phyloP scores from a whole-genome alignment of 2,888 invertebrate genomes.

The Sarcophaga caerulescens region DNA sequence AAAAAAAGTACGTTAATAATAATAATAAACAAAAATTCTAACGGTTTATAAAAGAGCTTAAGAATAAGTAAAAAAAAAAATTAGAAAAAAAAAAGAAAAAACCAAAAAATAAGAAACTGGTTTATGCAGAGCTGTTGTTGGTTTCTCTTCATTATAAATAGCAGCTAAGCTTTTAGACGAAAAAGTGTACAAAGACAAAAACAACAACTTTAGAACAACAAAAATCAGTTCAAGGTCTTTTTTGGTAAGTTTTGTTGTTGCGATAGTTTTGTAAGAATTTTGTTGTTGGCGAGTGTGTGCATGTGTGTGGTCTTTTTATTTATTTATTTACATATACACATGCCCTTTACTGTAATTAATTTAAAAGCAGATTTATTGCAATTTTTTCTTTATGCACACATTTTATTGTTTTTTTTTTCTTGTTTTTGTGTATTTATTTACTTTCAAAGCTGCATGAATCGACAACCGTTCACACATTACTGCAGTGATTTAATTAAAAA shows the following conservation, averaged over 20 bases:
- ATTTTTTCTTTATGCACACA: background rate
- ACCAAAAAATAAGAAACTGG: conserved; percentile 5
- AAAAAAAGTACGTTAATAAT: conserved; percentile 24
- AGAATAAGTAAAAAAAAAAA: background rate
- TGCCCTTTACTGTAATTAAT: background rate
- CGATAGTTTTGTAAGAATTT: background rate
- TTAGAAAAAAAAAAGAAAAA: too few species aligned
- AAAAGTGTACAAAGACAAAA: conserved; percentile 13
- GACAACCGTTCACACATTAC: too few species aligned
- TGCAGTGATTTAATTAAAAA: too few species aligned
- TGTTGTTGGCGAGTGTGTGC: background rate
- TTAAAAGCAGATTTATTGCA: background rate
- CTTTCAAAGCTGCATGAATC: too few species aligned
- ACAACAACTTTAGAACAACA: conserved; percentile 35
- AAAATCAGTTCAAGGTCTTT: conserved; percentile 62
- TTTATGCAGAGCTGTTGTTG: conserved; percentile 1
- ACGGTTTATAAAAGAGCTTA: conserved; percentile 21
- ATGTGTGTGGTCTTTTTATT: background rate
- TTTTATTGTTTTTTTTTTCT: too few species aligned
- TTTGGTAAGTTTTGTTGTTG: conserved; percentile 57
- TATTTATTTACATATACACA: background rate
- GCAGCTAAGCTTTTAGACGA: conserved; percentile 8
- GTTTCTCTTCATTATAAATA: conserved; percentile 12
- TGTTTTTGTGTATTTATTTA: too few species aligned
- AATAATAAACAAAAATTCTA: conserved; percentile 19